Evolutionary conservation across 2,113 vertebrate genomes (phyloP).

Genomic region (Ictidomys tridecemlineatus): DNA sequence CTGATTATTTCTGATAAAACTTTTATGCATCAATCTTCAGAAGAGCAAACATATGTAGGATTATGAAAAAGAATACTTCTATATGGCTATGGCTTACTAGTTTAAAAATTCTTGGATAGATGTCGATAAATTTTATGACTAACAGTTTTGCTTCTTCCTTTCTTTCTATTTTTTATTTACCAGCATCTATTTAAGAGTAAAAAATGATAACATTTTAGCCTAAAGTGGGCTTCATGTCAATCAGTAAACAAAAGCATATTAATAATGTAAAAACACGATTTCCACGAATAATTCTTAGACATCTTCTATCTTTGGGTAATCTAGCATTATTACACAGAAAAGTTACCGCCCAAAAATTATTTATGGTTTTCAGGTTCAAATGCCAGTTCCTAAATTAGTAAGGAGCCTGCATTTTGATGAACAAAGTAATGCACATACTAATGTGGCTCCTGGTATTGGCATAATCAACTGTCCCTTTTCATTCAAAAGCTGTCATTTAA

Average conservation of each 20-base stretch:
- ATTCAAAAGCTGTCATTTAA: slow-evolving; percentile 58
- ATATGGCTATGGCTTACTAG: not conserved
- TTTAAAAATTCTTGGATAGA: not conserved
- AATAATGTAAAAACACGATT: not conserved
- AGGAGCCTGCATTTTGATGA: not conserved
- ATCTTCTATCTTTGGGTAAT: not conserved
- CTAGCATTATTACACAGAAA: not conserved
- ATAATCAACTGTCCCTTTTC: not conserved
- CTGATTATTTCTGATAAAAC: not conserved
- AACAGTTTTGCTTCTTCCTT: not conserved
- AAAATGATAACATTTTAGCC: not conserved
- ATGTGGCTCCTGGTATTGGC: not conserved
- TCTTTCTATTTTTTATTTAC: not conserved
- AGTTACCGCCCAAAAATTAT: not conserved
- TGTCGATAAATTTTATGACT: not conserved
- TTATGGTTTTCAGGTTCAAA: not conserved
- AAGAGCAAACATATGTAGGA: not conserved
- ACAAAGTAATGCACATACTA: not conserved
- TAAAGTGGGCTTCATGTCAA: not conserved
- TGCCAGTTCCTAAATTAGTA: not conserved
- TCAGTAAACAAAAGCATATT: not conserved
- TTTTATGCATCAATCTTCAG: not conserved
- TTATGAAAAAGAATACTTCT: not conserved
- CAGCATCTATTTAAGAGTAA: not conserved
- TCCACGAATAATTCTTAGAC: not conserved